Evolutionary conservation across 2,113 vertebrate genomes (phyloP).

Genomic region (Macrotis lagotis): DNA sequence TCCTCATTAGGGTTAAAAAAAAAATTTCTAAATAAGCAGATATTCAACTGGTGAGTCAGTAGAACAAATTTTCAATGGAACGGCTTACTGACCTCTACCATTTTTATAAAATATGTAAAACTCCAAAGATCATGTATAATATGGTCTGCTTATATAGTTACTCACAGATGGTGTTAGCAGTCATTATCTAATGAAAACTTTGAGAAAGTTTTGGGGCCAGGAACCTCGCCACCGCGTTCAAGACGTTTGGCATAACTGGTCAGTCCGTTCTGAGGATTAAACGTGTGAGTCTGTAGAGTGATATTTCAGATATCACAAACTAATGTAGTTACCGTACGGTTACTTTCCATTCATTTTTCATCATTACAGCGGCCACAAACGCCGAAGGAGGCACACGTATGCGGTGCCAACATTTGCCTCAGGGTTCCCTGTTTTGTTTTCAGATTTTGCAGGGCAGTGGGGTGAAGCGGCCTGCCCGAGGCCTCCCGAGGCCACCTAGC

Average conservation of each 20-base stretch:
- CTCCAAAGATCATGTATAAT: neutral
- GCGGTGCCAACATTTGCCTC: neutral
- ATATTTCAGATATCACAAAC: neutral
- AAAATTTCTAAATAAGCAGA: slow-evolving; percentile 19
- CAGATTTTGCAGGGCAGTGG: no score
- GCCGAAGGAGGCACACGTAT: neutral
- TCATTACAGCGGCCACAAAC: neutral
- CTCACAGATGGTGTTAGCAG: slow-evolving; percentile 16
- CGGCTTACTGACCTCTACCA: slow-evolving; percentile 15
- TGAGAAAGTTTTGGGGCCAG: neutral
- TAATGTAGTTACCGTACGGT: neutral
- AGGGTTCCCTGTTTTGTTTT: no score
- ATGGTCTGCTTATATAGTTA: slow-evolving; percentile 30
- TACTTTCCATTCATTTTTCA: neutral
- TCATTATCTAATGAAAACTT: slow-evolving; percentile 28
- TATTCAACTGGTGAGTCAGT: neutral
- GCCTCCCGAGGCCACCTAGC: no score
- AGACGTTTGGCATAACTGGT: neutral
- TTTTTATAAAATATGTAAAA: neutral
- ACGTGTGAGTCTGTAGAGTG: slow-evolving; percentile 15
- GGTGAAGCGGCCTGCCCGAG: no score
- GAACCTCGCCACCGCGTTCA: slow-evolving; percentile 7
- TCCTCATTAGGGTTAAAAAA: slow-evolving; percentile 6
- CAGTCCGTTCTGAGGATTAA: neutral
- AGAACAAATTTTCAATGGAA: slow-evolving; percentile 28